Evolutionary conservation across 2,797 vertebrate genomes (phyloP), one percentile per base, ranked within the genome.

Genomic region (Alectoris magna): DNA sequence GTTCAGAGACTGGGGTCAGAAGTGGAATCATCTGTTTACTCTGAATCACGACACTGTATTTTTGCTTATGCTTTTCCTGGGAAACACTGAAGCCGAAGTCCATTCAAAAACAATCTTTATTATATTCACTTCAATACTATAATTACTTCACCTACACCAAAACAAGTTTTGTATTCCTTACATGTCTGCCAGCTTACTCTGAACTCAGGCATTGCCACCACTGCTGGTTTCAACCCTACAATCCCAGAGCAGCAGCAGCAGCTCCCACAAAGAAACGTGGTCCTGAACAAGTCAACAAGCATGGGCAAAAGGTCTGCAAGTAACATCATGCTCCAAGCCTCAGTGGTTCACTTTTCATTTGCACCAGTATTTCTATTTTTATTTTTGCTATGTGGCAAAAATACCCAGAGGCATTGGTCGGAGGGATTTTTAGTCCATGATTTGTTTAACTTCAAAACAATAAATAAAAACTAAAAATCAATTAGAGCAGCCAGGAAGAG

Each of bases 401-500:
- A 86, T 78, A 94, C 58, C 94, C 49, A 64, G 41, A 91, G 87
- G 71, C 60, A 12, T 63, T 10, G 43, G 87, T 51, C 81, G 44
- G 34, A 86, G 59, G 46, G 9, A 18, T 2, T 59, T 91, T 94
- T 88, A 90, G 95, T 93, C 82, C 79, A 39, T 1, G 44, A 76
- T 82, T 91, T 96, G 93, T 95, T 95, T 96, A 84, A 93, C 71
- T 92, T 95, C 89, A 95, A 95, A 95, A 95, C 77, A 96, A 93
- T 95, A 95, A 93, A 94, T 87, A 93, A 90, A 93, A 95, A 95
- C 83, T 83, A 89, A 95, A 95, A 95, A 91, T 92, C 82, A 96
- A 95, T 94, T 95, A 91, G 51, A 91, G 24, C 64, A 81, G 77
- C 16, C 76, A 71, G 87, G 85, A 88, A 70, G 29, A 91, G 78